Conservation (phyloP, 2,888 invertebrate genomes). For the Melieria omissa region DNA sequence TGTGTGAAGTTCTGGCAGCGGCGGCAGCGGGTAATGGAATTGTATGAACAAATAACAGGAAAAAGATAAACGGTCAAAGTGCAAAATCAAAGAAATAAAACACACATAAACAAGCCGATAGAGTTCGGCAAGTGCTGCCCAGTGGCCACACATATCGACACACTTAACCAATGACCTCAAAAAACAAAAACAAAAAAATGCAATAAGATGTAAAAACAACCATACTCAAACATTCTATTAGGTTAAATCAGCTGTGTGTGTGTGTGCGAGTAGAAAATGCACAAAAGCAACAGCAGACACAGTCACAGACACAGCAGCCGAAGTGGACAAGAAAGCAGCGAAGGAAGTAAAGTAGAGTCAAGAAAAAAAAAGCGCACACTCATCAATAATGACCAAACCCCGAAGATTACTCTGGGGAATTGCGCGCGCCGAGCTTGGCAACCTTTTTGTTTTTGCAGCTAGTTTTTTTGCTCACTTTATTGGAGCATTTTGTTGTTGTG, state of each 20-base stretch:
- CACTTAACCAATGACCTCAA: conserved; percentile 5
- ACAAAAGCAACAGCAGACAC: not conserved
- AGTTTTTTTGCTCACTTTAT: not conserved
- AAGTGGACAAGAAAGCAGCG: not conserved
- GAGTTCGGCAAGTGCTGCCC: not conserved
- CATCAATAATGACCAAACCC: conserved; percentile 6
- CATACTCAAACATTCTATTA: too few species aligned
- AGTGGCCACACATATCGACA: not conserved
- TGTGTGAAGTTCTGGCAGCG: not conserved
- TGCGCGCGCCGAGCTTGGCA: not conserved
- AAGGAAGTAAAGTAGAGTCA: not conserved
- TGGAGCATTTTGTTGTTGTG: too few species aligned
- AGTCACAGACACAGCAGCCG: not conserved
- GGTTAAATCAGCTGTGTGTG: too few species aligned
- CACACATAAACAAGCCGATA: not conserved
- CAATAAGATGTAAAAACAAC: too few species aligned
- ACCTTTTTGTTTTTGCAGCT: not conserved
- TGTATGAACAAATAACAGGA: not conserved
- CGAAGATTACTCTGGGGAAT: not conserved
- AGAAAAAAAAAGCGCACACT: conserved; percentile 1
- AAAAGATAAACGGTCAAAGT: not conserved
- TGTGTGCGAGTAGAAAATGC: too few species aligned
- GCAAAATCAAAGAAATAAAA: not conserved
- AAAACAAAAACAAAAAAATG: not conserved
- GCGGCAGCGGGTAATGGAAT: not conserved